phyloP scores from a whole-genome alignment of 2,888 invertebrate genomes.

The Exephanes ischioxanthus region DNA sequence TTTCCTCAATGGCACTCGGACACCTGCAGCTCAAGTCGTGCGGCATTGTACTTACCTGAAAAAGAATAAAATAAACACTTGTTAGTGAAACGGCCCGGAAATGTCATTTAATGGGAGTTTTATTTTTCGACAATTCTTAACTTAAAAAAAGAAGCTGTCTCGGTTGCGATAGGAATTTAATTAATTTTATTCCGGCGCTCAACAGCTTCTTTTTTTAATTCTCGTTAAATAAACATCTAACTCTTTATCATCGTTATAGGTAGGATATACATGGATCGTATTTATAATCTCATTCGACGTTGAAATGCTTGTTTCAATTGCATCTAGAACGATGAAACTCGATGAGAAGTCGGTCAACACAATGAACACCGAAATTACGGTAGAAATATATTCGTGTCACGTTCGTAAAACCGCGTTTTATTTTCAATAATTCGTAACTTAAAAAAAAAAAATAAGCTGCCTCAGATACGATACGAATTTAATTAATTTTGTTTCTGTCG shows the following conservation, averaged over 20 bases:
- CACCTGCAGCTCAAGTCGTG: conserved; percentile 40
- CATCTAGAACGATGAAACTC: not conserved
- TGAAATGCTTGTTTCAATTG: not conserved
- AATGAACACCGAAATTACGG: not conserved
- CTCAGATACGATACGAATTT: no score
- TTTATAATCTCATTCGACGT: not conserved
- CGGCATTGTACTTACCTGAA: conserved; percentile 77
- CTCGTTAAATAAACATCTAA: not conserved
- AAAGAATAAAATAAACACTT: conserved; percentile 70
- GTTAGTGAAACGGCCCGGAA: conserved; percentile 15
- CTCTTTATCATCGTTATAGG: not conserved
- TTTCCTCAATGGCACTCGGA: conserved; percentile 37
- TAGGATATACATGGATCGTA: not conserved
- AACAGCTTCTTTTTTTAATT: not conserved
- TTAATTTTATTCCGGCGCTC: not conserved
- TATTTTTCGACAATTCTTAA: not conserved
- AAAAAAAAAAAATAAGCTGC: no score
- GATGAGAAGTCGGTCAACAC: not conserved
- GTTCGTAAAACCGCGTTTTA: conserved; percentile 1
- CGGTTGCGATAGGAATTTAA: not conserved
- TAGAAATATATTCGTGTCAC: conserved; percentile 2
- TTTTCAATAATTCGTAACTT: no score
- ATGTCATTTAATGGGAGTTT: not conserved
- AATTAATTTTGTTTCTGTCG: no score
- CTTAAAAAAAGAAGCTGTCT: not conserved